Percentiles rank a stretch among this genome's conserved stretches.
Evolutionary conservation across 2,888 invertebrate species (phyloP).

Genomic region (Aspidiotus destructor): DNA sequence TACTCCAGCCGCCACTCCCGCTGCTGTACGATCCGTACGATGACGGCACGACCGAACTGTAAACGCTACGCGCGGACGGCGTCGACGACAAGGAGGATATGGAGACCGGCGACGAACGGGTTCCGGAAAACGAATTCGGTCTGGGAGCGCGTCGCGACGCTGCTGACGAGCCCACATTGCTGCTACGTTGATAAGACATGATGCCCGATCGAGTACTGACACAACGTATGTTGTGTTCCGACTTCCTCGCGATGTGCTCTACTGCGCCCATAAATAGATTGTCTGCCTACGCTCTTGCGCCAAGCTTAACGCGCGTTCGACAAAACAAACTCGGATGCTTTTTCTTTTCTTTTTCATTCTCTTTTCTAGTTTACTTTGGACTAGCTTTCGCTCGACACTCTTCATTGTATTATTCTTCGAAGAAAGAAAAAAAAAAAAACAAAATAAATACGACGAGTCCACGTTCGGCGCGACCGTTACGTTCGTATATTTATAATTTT

Average conservation of each 20-base stretch:
- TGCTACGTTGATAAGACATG: slow-evolving; percentile 23
- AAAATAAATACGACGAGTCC: background rate
- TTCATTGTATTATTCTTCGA: slow-evolving; percentile 7
- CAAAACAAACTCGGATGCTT: too few species aligned
- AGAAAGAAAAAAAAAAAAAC: too few species aligned
- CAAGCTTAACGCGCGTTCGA: background rate
- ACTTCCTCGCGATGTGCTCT: background rate
- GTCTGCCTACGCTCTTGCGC: slow-evolving; percentile 17
- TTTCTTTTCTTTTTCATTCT: too few species aligned
- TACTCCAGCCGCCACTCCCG: slow-evolving; percentile 27
- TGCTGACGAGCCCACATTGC: background rate
- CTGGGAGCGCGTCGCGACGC: slow-evolving; percentile 24
- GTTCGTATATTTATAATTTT: slow-evolving; percentile 14
- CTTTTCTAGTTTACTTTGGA: too few species aligned
- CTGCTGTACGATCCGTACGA: slow-evolving; percentile 7
- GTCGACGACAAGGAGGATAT: slow-evolving; percentile 15
- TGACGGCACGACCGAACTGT: background rate
- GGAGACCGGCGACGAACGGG: slow-evolving; percentile 28
- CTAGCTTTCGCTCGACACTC: background rate
- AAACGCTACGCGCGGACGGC: slow-evolving; percentile 7
- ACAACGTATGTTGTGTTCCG: background rate
- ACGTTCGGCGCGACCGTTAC: background rate
- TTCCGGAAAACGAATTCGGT: slow-evolving; percentile 28
- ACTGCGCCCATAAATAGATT: slow-evolving; percentile 24
- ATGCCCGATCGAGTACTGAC: slow-evolving; percentile 16